Conservation (phyloP, 2,797 vertebrate species). For the Chrysocyon brachyurus region DNA sequence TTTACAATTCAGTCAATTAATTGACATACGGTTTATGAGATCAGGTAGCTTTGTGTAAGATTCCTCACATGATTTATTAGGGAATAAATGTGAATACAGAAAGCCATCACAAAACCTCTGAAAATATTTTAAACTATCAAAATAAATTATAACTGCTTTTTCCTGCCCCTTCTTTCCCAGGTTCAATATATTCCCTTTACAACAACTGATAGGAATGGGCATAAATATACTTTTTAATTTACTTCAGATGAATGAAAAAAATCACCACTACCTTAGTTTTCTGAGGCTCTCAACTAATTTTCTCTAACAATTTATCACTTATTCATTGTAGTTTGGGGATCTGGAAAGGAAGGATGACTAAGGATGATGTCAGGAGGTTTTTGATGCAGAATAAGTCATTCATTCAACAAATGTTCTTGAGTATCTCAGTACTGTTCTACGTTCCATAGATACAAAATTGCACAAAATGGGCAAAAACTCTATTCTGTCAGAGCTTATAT, state of each 20-base stretch:
- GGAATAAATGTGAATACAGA: background rate
- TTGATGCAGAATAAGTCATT: background rate
- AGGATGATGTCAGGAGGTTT: background rate
- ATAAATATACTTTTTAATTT: constrained; percentile 34
- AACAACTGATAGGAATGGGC: background rate
- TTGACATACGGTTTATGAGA: background rate
- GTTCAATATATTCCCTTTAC: background rate
- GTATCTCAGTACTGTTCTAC: background rate
- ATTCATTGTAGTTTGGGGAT: background rate
- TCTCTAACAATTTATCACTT: background rate
- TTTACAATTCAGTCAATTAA: constrained; percentile 43
- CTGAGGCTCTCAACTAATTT: background rate
- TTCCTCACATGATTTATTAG: background rate
- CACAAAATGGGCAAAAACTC: background rate
- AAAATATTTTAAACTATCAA: background rate
- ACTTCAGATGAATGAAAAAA: background rate
- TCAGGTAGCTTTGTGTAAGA: background rate
- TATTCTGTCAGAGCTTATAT: background rate
- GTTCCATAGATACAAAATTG: background rate
- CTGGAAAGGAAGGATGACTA: background rate
- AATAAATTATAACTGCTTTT: background rate
- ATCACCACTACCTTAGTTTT: background rate
- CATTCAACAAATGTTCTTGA: background rate
- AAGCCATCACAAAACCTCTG: background rate
- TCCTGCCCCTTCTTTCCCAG: background rate